phyloP scores from a whole-genome alignment of 2,113 vertebrate species.

The Hirundichthys speculiger region DNA sequence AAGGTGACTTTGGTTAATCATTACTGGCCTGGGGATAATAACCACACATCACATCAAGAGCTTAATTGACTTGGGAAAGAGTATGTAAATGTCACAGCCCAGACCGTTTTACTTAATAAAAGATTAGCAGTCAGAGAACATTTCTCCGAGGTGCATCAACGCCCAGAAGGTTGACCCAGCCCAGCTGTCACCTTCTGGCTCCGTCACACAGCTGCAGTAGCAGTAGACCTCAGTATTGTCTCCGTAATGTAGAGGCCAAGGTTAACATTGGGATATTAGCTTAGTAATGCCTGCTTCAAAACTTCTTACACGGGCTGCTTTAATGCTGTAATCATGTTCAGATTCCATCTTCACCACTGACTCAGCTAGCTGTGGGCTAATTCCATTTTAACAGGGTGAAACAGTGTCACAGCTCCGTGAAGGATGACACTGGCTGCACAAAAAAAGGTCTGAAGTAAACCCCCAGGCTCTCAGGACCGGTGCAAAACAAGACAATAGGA shows the following conservation, averaged over 20 bases:
- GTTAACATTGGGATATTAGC: constrained; percentile 18
- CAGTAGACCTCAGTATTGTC: constrained; percentile 17
- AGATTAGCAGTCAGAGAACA: constrained; percentile 52
- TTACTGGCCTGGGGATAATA: constrained; percentile 54
- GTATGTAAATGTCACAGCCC: constrained; percentile 60
- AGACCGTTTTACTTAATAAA: constrained; percentile 53
- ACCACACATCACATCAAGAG: constrained; percentile 39
- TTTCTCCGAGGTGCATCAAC: constrained; percentile 26
- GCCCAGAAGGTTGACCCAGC: constrained; percentile 39
- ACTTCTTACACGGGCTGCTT: constrained; percentile 8
- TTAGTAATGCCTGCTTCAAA: constrained; percentile 33
- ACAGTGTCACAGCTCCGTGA: constrained; percentile 48
- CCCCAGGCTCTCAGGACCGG: constrained; percentile 28
- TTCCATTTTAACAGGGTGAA: constrained; percentile 47
- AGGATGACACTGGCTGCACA: constrained; percentile 50
- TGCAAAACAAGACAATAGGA: constrained; percentile 42
- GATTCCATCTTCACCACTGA: constrained; percentile 31
- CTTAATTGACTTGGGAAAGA: constrained; percentile 56
- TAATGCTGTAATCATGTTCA: constrained; percentile 19
- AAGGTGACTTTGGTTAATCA: constrained; percentile 58
- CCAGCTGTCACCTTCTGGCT: constrained; percentile 45
- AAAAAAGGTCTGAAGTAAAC: constrained; percentile 44
- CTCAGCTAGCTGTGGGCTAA: constrained; percentile 16
- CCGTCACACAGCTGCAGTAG: constrained; percentile 15
- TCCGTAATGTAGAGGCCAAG: constrained; percentile 15